These are phyloP conservation scores for Cercopithecus petaurista DNA, from an alignment of 2,797 vertebrate species.

Conservation along the genomic window DNA sequence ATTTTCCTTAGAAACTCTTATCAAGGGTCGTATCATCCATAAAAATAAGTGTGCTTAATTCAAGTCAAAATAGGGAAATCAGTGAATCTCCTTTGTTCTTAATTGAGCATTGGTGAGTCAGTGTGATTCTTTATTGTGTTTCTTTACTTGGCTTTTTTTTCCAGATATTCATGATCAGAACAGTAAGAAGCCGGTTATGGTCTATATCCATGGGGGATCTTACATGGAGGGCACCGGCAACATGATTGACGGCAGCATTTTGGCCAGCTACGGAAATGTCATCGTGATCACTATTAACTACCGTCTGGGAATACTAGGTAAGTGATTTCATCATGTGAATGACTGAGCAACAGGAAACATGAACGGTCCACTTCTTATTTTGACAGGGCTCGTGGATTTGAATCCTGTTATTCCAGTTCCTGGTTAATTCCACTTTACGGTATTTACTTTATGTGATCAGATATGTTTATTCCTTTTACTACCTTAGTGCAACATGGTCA, in stretches of 20 bases:
- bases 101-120: background rate
- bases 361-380: background rate
- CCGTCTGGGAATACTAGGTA: constrained; percentile 95
- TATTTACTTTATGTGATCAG: background rate
- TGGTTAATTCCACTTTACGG: background rate
- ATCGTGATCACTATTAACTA: constrained; percentile 98
- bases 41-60: accelerated
- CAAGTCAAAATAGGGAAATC: accelerated
- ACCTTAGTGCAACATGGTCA: accelerated
- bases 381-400: background rate
- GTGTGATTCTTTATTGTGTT: constrained; percentile 71
- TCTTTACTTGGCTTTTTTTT: constrained; percentile 74
- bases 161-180: constrained; percentile 94
- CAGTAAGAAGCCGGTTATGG: constrained; percentile 96
- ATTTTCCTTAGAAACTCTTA: accelerated
- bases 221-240: constrained; percentile 98
- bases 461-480: background rate
- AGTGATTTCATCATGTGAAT: constrained; percentile 77
- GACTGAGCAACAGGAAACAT: background rate
- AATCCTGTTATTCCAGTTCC: accelerated
- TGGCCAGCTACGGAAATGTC: constrained; percentile 97
- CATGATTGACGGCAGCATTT: constrained; percentile 96
- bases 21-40: background rate
- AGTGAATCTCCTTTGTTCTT: accelerated
- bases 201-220: constrained; percentile 97